Conservation (phyloP, 2,113 vertebrate species). For the Oxyruncus cristatus region DNA sequence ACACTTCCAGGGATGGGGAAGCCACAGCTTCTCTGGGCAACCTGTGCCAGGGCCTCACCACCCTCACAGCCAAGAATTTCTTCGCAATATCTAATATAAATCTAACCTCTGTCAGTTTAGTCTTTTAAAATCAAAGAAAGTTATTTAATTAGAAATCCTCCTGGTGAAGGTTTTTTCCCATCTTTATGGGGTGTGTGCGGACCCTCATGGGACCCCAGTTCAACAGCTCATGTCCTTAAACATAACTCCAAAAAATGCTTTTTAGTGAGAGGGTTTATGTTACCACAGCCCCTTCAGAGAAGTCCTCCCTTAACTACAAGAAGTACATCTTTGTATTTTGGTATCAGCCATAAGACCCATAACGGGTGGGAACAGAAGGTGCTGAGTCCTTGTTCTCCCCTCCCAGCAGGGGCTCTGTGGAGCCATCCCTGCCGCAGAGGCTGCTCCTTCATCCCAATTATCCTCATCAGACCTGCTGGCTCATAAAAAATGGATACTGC, state of each 20-base stretch:
- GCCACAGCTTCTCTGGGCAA: not conserved
- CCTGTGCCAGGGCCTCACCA: not conserved
- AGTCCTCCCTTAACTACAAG: not conserved
- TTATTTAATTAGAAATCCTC: not conserved
- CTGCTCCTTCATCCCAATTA: not conserved
- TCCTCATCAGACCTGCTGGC: not conserved
- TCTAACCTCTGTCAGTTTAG: not conserved
- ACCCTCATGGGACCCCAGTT: not conserved
- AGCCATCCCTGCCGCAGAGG: not conserved
- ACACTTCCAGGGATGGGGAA: not conserved
- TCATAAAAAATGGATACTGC: not conserved
- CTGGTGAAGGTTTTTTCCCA: not conserved
- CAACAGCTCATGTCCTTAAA: not conserved
- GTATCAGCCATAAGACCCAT: fast-evolving
- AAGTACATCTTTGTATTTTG: not conserved
- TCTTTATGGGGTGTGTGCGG: not conserved
- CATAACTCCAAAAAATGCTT: not conserved
- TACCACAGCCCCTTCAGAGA: not conserved
- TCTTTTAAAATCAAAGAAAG: not conserved
- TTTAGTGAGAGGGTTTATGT: not conserved
- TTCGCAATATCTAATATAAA: not conserved
- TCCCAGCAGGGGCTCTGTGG: not conserved
- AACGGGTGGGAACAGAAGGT: fast-evolving
- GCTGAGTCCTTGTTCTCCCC: not conserved
- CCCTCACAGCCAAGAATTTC: fast-evolving